Evolutionary conservation across 2,797 vertebrate species (phyloP).

Genomic region (Sebastes matsubarae): DNA sequence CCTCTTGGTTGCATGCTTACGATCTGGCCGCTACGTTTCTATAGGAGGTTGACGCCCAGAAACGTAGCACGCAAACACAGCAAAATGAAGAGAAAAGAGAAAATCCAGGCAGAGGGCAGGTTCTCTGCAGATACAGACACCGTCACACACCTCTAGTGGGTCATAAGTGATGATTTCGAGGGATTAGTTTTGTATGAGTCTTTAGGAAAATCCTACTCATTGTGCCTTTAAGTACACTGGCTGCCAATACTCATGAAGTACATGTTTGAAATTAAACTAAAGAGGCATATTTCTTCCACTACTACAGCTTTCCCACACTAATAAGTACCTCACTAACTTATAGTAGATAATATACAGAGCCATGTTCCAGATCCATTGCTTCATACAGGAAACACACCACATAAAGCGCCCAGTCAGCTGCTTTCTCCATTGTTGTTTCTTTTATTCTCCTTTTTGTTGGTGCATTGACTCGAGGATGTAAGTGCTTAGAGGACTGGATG

Average conservation of each 20-base stretch:
- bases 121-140: too few relatives aligned
- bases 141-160: too few relatives aligned
- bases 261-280: background rate
- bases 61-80: too few relatives aligned
- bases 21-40: too few relatives aligned
- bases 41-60: too few relatives aligned
- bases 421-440: slow-evolving; percentile 52
- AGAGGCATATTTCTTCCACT: background rate
- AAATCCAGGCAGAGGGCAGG: too few relatives aligned
- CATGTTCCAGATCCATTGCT: background rate
- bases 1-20: too few relatives aligned
- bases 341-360: background rate
- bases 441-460: slow-evolving; percentile 38
- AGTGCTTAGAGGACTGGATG: slow-evolving; percentile 71
- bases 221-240: background rate
- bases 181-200: too few relatives aligned
- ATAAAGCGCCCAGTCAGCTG: slow-evolving; percentile 8
- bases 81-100: too few relatives aligned
- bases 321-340: background rate
- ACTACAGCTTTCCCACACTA: slow-evolving; percentile 1
- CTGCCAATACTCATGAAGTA: background rate
- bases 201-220: too few relatives aligned
- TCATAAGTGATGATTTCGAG: too few relatives aligned
- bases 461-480: slow-evolving; percentile 54
- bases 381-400: background rate